A percentile compares a stretch with the other conserved stretches of the same genome.
Conservation (phyloP, 1,140 invertebrate genomes). For the Condylostylus longicornis region DNA sequence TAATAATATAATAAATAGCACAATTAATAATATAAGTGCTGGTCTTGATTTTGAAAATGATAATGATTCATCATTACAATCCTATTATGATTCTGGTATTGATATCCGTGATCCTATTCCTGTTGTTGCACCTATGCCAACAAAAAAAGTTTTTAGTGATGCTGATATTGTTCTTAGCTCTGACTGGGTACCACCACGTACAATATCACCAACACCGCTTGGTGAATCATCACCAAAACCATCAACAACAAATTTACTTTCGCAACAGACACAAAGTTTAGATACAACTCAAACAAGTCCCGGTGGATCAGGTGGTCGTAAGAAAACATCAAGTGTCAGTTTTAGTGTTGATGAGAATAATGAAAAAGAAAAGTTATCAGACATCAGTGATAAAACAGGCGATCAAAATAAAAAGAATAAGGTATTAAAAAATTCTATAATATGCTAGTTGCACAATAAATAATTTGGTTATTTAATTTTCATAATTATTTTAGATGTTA, state of each 20-base stretch:
- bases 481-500: slow-evolving; percentile 48
- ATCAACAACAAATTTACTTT: slow-evolving; percentile 20
- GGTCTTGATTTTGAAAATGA: slow-evolving; percentile 25
- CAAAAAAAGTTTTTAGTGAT: slow-evolving; percentile 53
- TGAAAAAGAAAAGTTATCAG: slow-evolving; percentile 11
- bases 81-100: slow-evolving; percentile 77
- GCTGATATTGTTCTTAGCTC: slow-evolving; percentile 69
- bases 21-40: not conserved
- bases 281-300: slow-evolving; percentile 16
- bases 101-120: slow-evolving; percentile 61
- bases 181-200: slow-evolving; percentile 68
- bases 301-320: slow-evolving; percentile 35
- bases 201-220: slow-evolving; percentile 48
- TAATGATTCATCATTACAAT: slow-evolving; percentile 42
- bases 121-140: slow-evolving; percentile 34
- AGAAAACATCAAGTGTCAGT: slow-evolving; percentile 58
- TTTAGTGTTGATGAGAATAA: slow-evolving; percentile 50
- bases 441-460: not conserved
- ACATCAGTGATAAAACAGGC: slow-evolving; percentile 37
- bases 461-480: not conserved
- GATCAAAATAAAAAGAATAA: slow-evolving; percentile 46
- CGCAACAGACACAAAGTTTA: slow-evolving; percentile 25
- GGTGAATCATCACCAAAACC: slow-evolving; percentile 34
- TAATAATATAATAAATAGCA: slow-evolving; percentile 13
- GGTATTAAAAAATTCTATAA: slow-evolving; percentile 29